These are phyloP conservation scores for Lasioglossum vierecki DNA, from an alignment of 2,888 invertebrate species.

Conservation along the genomic window DNA sequence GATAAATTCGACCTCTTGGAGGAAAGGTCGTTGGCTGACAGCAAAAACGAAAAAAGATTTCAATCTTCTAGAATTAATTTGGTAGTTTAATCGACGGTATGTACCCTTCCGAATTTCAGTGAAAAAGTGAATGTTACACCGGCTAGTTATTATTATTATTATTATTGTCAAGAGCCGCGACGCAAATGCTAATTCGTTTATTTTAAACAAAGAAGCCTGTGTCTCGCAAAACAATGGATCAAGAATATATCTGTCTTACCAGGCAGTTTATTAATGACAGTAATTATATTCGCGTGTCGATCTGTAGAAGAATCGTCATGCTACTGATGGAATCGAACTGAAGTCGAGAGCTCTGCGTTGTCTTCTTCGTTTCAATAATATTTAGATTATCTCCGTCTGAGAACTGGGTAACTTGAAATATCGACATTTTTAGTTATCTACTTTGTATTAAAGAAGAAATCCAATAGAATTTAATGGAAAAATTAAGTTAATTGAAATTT, in stretches of 20 bases:
- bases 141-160: too few relatives aligned
- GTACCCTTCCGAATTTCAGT: too few relatives aligned
- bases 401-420: too few relatives aligned
- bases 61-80: background rate
- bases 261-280: background rate
- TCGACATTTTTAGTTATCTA: too few relatives aligned
- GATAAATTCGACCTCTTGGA: background rate
- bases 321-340: constrained; percentile 1
- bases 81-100: too few relatives aligned
- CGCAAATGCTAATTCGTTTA: background rate
- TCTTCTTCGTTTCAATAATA: background rate
- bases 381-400: background rate
- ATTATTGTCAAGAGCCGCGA: background rate
- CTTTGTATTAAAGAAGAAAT: too few relatives aligned
- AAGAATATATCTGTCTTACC: background rate
- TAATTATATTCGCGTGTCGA: background rate
- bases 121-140: background rate
- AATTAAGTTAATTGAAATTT: too few relatives aligned
- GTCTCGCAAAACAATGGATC: background rate
- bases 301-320: background rate
- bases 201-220: background rate
- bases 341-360: background rate
- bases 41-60: background rate
- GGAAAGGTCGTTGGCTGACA: background rate
- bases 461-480: too few relatives aligned